phyloP scores from a whole-genome alignment of 2,888 invertebrate species.

The Macroteleia sp. region DNA sequence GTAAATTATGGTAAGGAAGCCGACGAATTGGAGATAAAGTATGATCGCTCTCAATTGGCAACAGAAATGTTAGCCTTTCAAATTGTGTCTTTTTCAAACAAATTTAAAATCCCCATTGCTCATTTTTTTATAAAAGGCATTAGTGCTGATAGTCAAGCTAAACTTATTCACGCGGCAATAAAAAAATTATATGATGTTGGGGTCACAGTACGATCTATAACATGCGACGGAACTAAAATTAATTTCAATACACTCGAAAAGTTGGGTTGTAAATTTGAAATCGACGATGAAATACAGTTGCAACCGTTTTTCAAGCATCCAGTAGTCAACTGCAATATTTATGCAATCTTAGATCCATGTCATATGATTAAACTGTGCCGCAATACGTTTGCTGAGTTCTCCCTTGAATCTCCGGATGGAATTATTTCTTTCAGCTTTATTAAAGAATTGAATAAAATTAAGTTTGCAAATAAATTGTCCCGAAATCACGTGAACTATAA shows the following conservation, averaged over 20 bases:
- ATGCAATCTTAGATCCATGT: constrained; percentile 21
- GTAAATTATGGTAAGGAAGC: constrained; percentile 22
- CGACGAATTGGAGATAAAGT: constrained; percentile 15
- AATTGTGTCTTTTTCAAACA: constrained; percentile 22
- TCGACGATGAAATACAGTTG: not conserved
- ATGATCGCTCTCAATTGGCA: constrained; percentile 10
- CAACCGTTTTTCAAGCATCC: constrained; percentile 3
- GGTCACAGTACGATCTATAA: constrained; percentile 22
- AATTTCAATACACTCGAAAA: constrained; percentile 5
- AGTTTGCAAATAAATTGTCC: no score
- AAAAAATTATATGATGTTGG: constrained; percentile 21
- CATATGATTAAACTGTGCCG: constrained; percentile 27
- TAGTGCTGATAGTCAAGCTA: not conserved
- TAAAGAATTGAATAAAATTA: not conserved
- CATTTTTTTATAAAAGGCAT: constrained; percentile 26
- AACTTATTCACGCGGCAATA: not conserved
- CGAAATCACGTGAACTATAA: no score
- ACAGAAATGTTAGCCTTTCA: constrained; percentile 43
- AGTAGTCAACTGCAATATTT: not conserved
- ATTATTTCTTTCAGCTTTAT: not conserved
- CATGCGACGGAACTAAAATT: constrained; percentile 15
- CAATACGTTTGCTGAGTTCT: constrained; percentile 6
- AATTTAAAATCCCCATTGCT: constrained; percentile 29
- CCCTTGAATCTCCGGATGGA: not conserved
- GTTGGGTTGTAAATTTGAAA: constrained; percentile 11